Conservation (phyloP, 2,888 invertebrate genomes). For the Ethmia dodecea region DNA sequence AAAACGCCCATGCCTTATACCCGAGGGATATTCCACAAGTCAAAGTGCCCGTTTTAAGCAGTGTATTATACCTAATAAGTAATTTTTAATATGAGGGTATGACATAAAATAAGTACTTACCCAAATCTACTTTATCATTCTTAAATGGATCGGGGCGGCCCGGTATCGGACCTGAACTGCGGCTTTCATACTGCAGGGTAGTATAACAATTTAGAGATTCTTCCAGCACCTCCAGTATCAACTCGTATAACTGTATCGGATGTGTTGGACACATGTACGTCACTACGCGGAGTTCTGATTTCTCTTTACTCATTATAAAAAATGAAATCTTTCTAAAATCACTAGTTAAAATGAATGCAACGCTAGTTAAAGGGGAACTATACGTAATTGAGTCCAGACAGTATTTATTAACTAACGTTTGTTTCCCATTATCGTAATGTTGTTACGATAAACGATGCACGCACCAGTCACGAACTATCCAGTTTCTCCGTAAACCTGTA, state of each 20-base stretch:
- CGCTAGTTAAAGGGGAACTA: not conserved
- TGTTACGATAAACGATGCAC: conserved; percentile 35
- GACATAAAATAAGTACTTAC: conserved; percentile 47
- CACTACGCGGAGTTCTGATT: conserved; percentile 66
- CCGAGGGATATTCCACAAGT: no score
- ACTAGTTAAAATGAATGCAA: not conserved
- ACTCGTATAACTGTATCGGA: conserved; percentile 78
- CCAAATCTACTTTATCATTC: conserved; percentile 73
- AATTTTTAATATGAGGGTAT: not conserved
- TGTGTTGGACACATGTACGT: conserved; percentile 81
- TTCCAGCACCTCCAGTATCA: conserved; percentile 75
- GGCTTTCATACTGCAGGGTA: conserved; percentile 77
- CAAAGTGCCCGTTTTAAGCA: no score
- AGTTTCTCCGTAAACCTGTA: conserved; percentile 25
- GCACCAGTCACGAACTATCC: conserved; percentile 36
- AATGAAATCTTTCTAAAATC: conserved; percentile 1
- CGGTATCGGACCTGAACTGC: conserved; percentile 66
- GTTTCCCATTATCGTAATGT: conserved; percentile 7
- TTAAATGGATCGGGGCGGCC: conserved; percentile 76
- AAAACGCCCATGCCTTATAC: no score
- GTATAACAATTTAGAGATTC: conserved; percentile 62
- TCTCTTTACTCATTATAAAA: conserved; percentile 42
- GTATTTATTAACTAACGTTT: conserved; percentile 9
- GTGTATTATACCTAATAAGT: no score
- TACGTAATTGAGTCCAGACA: not conserved